phyloP scores from a whole-genome alignment of 1,140 invertebrate genomes.

The Neodiprion virginianus region DNA sequence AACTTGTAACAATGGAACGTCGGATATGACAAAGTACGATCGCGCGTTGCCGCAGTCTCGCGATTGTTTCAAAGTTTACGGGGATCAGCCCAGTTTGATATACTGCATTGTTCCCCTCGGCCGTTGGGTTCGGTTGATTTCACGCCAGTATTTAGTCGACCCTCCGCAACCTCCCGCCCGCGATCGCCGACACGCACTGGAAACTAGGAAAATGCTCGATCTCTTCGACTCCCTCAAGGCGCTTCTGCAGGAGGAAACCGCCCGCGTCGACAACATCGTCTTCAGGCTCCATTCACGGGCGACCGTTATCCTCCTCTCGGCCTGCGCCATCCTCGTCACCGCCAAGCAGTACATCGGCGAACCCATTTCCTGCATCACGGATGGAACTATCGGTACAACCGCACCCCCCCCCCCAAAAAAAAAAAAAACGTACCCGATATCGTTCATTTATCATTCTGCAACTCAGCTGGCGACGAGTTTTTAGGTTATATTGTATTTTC shows the following conservation, averaged over 20 bases:
- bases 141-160: neutral
- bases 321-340: conserved; percentile 52
- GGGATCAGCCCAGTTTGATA: conserved; percentile 17
- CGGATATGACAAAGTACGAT: conserved; percentile 27
- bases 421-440: neutral
- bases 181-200: neutral
- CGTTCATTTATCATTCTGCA: too few species aligned
- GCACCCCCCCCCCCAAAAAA: neutral
- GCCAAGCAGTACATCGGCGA: conserved; percentile 63
- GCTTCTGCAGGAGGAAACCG: conserved; percentile 30
- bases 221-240: conserved; percentile 38
- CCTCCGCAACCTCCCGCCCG: neutral
- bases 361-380: conserved; percentile 61
- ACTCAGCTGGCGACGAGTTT: too few species aligned
- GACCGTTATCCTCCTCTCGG: conserved; percentile 45
- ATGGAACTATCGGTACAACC: conserved; percentile 41
- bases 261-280: conserved; percentile 44
- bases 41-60: conserved; percentile 1
- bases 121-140: neutral
- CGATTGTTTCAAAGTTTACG: conserved; percentile 15
- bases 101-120: conserved; percentile 8
- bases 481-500: too few species aligned
- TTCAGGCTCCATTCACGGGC: conserved; percentile 48
- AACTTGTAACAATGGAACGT: neutral
- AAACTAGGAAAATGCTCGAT: conserved; percentile 35